These are phyloP conservation scores for Mixornis gularis DNA, from an alignment of 2,113 vertebrate species.

Conservation along the genomic window DNA sequence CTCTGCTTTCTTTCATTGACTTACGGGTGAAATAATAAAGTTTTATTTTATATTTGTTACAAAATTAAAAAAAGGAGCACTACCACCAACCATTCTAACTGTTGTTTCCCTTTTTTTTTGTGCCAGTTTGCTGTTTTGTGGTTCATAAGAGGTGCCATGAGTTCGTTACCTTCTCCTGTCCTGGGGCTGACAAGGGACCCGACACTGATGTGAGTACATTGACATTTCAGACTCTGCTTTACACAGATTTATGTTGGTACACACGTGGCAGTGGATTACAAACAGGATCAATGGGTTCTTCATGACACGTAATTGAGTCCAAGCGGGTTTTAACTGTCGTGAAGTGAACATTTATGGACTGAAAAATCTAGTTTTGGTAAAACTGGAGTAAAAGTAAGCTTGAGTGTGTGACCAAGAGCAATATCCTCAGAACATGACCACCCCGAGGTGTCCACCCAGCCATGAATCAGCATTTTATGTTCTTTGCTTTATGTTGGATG, in stretches of 20 bases:
- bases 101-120: constrained; percentile 4
- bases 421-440: neutral
- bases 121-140: constrained; percentile 95
- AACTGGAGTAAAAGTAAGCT: neutral
- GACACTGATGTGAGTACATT: constrained; percentile 93
- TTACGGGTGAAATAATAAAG: neutral
- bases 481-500: neutral
- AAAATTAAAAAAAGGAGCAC: neutral
- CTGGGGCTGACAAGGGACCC: constrained; percentile 93
- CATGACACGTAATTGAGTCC: neutral
- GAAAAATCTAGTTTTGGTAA: neutral
- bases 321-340: neutral
- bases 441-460: neutral
- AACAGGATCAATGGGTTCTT: neutral
- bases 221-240: neutral
- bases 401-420: neutral
- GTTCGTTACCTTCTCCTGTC: constrained; percentile 94
- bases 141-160: constrained; percentile 99
- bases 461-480: neutral
- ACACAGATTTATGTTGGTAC: rapidly evolving
- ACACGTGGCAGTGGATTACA: neutral
- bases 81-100: neutral
- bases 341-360: neutral
- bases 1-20: neutral
- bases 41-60: neutral